Base-by-base conservation (phyloP, 2,888 invertebrate genomes). In the Ormia ochracea region DNA sequence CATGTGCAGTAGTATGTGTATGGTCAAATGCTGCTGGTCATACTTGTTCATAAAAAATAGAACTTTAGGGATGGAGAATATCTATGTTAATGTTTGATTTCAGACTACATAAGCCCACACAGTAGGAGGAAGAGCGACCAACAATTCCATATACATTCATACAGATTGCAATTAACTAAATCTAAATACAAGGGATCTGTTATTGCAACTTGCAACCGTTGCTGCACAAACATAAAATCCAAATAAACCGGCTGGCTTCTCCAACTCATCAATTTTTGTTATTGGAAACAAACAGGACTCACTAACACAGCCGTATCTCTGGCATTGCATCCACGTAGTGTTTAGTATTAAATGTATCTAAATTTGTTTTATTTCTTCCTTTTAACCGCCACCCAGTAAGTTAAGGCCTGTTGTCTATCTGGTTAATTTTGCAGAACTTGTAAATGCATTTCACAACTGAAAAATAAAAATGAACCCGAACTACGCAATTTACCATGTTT, bases 121-220 rank as follows among this genome's bases (percentile, higher is more conserved):
- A 70, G 17, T 23, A 50, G 36, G 23, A 50, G 36, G 43, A 58
- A 50, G 19, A 70, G 38, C 36, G 50, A 41, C 41, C 52, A 72
- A 59, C 61, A 63, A 43, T 31, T 52, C 41, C 52, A 61, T 41
- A 52, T 43, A 52, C 61, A 72, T 41, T 19, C 4, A 38, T 61
- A 41, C 26, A 50, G 19, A 76, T 68, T 80, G 80, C 80, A 76
- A 80, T 80, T 80, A 76, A 76, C 80, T 76, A 73, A 80, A 72
- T 80, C 72, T 73, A 68, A 80, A 70, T 58, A 52, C 23, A 54
- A 58, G 54, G 56, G 61, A 70, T 50, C 41, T 45, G 38, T 54
- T 45, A 26, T 52, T 76, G 75, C 52, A 61, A 36, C 45, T 9
- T 54, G 61, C 52, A 68, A 54, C 26, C 23, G 56, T 38, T 54